phyloP scores from a whole-genome alignment of 2,888 invertebrate genomes.

The Chloroclystis v-ata region DNA sequence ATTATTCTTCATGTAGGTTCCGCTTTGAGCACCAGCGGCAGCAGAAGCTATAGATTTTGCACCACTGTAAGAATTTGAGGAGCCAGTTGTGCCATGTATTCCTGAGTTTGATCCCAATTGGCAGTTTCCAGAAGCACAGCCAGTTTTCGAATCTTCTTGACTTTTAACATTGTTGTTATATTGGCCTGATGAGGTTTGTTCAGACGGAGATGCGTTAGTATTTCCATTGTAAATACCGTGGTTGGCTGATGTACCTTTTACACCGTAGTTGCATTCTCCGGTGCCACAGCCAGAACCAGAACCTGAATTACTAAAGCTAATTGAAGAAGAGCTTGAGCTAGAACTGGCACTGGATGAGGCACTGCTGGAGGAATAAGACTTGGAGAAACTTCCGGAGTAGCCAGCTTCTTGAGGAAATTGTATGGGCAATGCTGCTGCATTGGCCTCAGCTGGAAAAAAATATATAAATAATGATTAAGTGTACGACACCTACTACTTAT shows the following conservation, averaged over 20 bases:
- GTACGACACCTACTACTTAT: too few relatives aligned
- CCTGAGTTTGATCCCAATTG: slow-evolving; percentile 9
- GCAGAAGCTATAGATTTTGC: slow-evolving; percentile 22
- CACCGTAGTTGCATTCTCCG: slow-evolving; percentile 33
- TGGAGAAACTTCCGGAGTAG: slow-evolving; percentile 67
- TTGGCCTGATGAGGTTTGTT: slow-evolving; percentile 20
- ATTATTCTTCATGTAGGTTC: slow-evolving; percentile 10
- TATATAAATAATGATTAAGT: not conserved
- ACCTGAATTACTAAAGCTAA: slow-evolving; percentile 51
- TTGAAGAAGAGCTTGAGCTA: slow-evolving; percentile 55
- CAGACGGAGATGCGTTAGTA: slow-evolving; percentile 24
- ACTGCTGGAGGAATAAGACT: slow-evolving; percentile 62
- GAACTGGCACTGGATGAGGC: slow-evolving; percentile 65
- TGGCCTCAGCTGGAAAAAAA: slow-evolving; percentile 48
- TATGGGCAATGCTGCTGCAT: slow-evolving; percentile 48
- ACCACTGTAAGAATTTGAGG: slow-evolving; percentile 15
- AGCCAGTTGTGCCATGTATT: slow-evolving; percentile 6
- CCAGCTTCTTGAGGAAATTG: slow-evolving; percentile 46
- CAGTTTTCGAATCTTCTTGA: slow-evolving; percentile 13
- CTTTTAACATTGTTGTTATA: slow-evolving; percentile 14
- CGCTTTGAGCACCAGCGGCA: slow-evolving; percentile 26
- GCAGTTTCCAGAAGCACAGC: slow-evolving; percentile 24
- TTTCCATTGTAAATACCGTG: slow-evolving; percentile 29
- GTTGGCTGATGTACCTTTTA: slow-evolving; percentile 19
- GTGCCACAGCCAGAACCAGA: slow-evolving; percentile 27